Base-by-base conservation (phyloP, 2,888 invertebrate genomes). In the Ashinkailepas kermadecensis region DNA sequence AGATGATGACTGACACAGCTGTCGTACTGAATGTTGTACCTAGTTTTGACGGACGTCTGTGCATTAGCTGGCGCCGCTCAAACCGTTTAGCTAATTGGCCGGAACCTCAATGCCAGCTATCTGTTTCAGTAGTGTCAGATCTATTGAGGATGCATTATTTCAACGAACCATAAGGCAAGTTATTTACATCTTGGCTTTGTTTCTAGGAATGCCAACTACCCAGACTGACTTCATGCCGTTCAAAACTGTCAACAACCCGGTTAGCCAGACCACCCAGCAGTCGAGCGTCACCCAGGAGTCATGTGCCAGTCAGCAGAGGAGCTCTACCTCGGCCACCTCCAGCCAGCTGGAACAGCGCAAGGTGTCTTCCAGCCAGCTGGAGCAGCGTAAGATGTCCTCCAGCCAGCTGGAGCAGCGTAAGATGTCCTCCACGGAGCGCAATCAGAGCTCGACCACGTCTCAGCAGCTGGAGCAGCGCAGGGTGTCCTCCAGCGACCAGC, bases 141-240 rank as follows among this genome's bases (percentile, higher is more conserved):
- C 4, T 39, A 39, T 39, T 39, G 4, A 39, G 39, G 39, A 39
- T 39, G 39, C 39, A 3, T 39, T 4, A 39, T 39, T 1, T 39
- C 39, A 39, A 39, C 39, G 39, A 39, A 39, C 39, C 39, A 39
- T 39, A 39, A 1, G 4, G 39, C 39, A 39, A 39, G 39, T 39
- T 3, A 39, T 39, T 39, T 39, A 39, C 39, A 4, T 39, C 4
- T 39, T 39, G 39, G 39, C 39, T 39, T 39, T 25, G 67, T 25
- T 67, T 25, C 0, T 21, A 74, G 74, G 54, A 18, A 56, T 74
- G 39, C 11, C 74, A 8, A 74, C 74, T 21, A 74, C 21, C 56
- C 56, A 74, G 74, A 56, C 13, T 56, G 74, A 74, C 74, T 74
- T 74, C 74, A 18, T 18, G 74, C 74, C 74, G 56, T 74, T 74